phyloP scores from a whole-genome alignment of 2,888 invertebrate genomes.

The Operophtera brumata region DNA sequence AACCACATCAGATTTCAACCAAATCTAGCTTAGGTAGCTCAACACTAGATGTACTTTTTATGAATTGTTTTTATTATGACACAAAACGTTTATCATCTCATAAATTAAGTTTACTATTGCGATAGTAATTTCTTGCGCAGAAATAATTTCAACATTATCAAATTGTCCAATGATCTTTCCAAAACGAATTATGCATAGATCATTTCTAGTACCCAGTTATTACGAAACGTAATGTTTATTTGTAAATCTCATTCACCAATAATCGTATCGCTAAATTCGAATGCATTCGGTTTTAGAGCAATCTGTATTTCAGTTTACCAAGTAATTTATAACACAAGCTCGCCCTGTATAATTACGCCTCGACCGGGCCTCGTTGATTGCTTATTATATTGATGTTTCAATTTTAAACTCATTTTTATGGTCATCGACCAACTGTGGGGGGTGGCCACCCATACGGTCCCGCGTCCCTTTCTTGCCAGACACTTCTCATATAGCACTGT shows the following conservation, averaged over 20 bases:
- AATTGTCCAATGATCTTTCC: background rate
- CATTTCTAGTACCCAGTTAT: constrained; percentile 2
- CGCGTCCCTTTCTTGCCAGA: constrained; percentile 50
- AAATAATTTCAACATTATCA: background rate
- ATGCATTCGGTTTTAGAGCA: constrained; percentile 53
- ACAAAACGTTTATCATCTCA: background rate
- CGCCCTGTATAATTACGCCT: constrained; percentile 76
- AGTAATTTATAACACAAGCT: constrained; percentile 74
- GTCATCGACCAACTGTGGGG: constrained; percentile 81
- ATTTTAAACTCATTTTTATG: constrained; percentile 81
- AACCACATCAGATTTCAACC: too few species aligned
- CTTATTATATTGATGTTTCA: constrained; percentile 82
- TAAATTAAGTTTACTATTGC: background rate
- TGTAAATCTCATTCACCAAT: constrained; percentile 15
- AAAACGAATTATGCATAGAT: background rate
- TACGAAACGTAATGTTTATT: constrained; percentile 5
- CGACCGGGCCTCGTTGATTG: constrained; percentile 71
- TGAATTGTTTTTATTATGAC: background rate
- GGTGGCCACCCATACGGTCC: constrained; percentile 77
- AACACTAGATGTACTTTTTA: background rate
- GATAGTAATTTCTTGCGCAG: background rate
- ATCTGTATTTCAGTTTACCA: constrained; percentile 65
- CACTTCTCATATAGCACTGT: constrained; percentile 45
- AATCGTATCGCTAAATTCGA: constrained; percentile 18
- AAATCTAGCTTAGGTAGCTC: too few species aligned